Base-by-base conservation (phyloP, 2,113 vertebrate species). In the Trichomycterus rosablanca region DNA sequence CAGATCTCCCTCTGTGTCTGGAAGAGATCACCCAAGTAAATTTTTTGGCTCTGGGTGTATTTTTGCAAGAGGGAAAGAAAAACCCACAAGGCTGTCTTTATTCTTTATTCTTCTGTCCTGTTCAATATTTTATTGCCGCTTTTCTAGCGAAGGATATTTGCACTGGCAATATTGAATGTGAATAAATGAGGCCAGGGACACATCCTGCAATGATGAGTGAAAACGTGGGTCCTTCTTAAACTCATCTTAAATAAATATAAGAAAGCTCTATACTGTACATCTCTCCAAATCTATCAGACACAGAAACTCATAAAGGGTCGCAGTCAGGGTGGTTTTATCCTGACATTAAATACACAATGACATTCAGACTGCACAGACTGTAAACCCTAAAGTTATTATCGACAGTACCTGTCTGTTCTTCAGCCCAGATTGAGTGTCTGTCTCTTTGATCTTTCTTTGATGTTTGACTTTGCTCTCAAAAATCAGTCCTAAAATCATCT, bases 81-180 rank as follows among this genome's bases (percentile, higher is more conserved):
- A 67, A 75, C 67, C n/a, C n/a, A 74, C 24, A 32, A 62, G 54
- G 57, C 63, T 71, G 44, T 82, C 76, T 83, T 79, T 76, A 80
- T 78, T 82, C 76, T 83, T 79, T 76, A 80, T 78, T 81, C 75
- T 46, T 42, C 73, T 81, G 75, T 73, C 75, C 70, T 78, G 62
- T 61, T 81, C 59, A 78, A 82, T 81, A 71, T 81, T 82, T 75
- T 70, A 81, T 70, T 8, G 48, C 60, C 20, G 63, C 74, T 79
- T 59, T 78, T 73, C 76, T 70, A 52, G 68, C 2, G 30, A 70
- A 54, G 73, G 80, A 70, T 75, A 81, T 81, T 80, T 75, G 55
- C 59, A 35, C 59, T 58, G 59, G 37, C 55, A 50, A 46, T 48
- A 51, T 54, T 62, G 48, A 46, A 59, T 63, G 61, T 40, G 53